Evolutionary conservation across 2,888 invertebrate species (phyloP).

Genomic region (Lutraria lutraria): DNA sequence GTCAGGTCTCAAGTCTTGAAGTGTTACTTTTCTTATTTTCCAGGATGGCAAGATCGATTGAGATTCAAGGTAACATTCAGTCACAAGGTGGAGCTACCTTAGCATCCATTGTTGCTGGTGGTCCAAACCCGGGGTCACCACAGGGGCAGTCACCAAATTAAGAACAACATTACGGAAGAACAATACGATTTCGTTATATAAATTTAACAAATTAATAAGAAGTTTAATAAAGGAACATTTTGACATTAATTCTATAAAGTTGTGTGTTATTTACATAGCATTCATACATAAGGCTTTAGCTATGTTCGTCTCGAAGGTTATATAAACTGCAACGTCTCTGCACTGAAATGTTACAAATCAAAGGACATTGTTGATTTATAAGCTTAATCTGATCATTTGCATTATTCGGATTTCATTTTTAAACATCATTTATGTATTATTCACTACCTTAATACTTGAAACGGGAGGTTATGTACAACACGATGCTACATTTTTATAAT

Average conservation of each 20-base stretch:
- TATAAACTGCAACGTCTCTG: no score
- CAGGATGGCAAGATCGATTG: conserved; percentile 41
- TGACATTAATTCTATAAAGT: neutral
- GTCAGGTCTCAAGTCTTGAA: no score
- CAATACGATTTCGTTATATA: neutral
- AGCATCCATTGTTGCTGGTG: conserved; percentile 41
- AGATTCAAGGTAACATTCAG: conserved; percentile 29
- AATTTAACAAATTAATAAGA: neutral
- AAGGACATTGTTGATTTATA: no score
- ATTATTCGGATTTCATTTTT: no score
- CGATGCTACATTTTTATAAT: no score
- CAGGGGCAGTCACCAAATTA: neutral
- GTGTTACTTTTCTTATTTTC: conserved; percentile 1
- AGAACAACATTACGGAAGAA: neutral
- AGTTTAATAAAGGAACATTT: neutral
- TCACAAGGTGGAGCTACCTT: conserved; percentile 43
- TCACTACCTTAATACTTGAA: no score
- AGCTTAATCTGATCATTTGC: no score
- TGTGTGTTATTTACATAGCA: neutral
- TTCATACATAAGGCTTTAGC: no score
- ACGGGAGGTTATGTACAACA: no score
- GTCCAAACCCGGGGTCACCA: neutral
- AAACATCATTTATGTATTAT: no score
- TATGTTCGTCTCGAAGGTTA: no score
- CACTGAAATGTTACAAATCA: no score